These are phyloP conservation scores for Drosophila sucinea DNA, from an alignment of 1,140 invertebrate species.

Conservation along the genomic window DNA sequence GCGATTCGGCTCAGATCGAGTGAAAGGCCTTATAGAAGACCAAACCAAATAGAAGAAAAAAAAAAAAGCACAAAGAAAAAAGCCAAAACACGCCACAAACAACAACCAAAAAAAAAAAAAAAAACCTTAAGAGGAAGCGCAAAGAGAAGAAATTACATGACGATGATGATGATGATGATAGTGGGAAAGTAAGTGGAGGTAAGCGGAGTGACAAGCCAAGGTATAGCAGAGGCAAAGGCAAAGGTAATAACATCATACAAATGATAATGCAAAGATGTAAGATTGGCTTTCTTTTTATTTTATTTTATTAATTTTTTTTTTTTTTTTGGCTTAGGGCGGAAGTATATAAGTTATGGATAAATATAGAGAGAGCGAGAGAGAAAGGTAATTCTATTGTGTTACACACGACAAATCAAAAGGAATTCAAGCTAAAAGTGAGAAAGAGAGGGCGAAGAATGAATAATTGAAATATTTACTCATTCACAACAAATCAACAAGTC, in stretches of 20 bases:
- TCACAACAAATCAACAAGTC: constrained; percentile 11
- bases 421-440: neutral
- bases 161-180: neutral
- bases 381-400: neutral
- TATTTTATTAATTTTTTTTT: no score
- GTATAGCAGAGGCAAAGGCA: neutral
- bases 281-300: constrained; percentile 3
- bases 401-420: constrained; percentile 4
- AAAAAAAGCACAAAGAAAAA: neutral
- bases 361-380: neutral
- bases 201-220: neutral
- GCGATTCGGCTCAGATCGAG: neutral
- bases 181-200: neutral
- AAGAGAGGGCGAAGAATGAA: neutral
- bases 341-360: neutral
- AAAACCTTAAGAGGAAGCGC: constrained; percentile 6
- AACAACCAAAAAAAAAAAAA: neutral
- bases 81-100: neutral
- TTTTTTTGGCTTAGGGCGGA: neutral
- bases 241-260: neutral
- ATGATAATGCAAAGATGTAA: neutral
- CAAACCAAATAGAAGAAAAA: neutral
- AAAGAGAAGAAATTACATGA: constrained; percentile 14
- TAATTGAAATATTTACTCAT: constrained; percentile 13
- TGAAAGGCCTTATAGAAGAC: constrained; percentile 9